phyloP scores from a whole-genome alignment of 2,797 vertebrate genomes.

The Arctocebus calabarensis region DNA sequence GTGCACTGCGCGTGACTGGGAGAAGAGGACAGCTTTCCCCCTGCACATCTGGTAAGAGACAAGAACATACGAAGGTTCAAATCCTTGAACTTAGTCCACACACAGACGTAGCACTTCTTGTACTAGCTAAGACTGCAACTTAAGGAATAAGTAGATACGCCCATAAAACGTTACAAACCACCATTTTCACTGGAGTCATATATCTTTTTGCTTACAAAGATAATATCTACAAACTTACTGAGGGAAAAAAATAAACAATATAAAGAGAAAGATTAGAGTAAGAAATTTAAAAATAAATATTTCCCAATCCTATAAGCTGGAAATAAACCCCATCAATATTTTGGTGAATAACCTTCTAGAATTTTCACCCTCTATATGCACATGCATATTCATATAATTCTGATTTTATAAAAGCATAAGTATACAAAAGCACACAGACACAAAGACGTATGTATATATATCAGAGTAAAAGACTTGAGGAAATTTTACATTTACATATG shows the following conservation, averaged over 20 bases:
- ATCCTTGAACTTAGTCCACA: not conserved
- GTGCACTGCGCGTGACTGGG: accelerated
- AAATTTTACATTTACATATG: not conserved
- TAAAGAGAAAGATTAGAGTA: not conserved
- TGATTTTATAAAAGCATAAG: not conserved
- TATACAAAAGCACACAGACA: not conserved
- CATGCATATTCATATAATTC: not conserved
- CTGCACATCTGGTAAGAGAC: accelerated
- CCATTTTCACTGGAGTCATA: not conserved
- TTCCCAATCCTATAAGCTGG: not conserved
- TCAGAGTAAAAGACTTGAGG: not conserved
- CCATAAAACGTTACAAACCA: not conserved
- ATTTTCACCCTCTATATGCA: not conserved
- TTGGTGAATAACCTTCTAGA: not conserved
- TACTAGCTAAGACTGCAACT: not conserved
- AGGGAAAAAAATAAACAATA: not conserved
- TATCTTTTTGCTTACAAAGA: not conserved
- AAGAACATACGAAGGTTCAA: accelerated
- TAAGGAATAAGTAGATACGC: not conserved
- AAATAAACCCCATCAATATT: not conserved
- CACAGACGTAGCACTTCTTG: not conserved
- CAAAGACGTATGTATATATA: not conserved
- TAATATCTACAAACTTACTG: not conserved
- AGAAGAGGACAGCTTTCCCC: accelerated
- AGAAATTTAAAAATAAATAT: not conserved